Conservation (phyloP, 2,113 vertebrate species). For the Nothocercus julius region DNA sequence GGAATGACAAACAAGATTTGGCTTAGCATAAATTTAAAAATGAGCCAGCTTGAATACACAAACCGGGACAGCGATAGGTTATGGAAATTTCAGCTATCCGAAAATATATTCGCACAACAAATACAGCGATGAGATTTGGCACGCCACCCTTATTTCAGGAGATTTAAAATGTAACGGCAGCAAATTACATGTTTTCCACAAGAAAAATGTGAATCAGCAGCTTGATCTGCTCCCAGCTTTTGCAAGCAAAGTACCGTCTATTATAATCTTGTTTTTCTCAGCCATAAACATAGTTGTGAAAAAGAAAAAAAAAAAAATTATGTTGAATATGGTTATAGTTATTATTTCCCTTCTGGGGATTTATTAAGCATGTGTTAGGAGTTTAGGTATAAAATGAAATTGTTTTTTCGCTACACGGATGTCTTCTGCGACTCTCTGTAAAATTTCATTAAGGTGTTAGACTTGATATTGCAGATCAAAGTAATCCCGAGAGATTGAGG, state of each 20-base stretch:
- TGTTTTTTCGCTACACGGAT: constrained; percentile 60
- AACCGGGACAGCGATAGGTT: background rate
- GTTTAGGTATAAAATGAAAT: constrained; percentile 69
- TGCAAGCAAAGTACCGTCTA: constrained; percentile 1
- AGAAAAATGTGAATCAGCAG: constrained; percentile 32
- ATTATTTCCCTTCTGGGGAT: constrained; percentile 67
- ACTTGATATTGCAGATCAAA: constrained; percentile 77
- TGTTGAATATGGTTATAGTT: constrained; percentile 72
- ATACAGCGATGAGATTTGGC: background rate
- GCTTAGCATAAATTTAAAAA: background rate
- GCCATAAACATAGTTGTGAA: constrained; percentile 37
- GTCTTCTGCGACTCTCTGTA: constrained; percentile 72
- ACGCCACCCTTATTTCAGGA: background rate
- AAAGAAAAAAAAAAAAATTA: constrained; percentile 44
- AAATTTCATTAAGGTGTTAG: constrained; percentile 77
- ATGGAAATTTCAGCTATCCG: background rate
- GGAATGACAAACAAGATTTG: background rate
- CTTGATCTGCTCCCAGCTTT: background rate
- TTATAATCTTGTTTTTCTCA: constrained; percentile 59
- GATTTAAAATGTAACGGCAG: background rate
- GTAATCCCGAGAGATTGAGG: constrained; percentile 68
- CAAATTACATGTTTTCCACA: background rate
- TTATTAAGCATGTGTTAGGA: constrained; percentile 72
- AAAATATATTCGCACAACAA: background rate
- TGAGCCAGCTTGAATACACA: background rate